Evolutionary conservation across 2,113 vertebrate species (phyloP), one percentile per base, ranked within the genome.

Genomic region (Irena cyanogastra): DNA sequence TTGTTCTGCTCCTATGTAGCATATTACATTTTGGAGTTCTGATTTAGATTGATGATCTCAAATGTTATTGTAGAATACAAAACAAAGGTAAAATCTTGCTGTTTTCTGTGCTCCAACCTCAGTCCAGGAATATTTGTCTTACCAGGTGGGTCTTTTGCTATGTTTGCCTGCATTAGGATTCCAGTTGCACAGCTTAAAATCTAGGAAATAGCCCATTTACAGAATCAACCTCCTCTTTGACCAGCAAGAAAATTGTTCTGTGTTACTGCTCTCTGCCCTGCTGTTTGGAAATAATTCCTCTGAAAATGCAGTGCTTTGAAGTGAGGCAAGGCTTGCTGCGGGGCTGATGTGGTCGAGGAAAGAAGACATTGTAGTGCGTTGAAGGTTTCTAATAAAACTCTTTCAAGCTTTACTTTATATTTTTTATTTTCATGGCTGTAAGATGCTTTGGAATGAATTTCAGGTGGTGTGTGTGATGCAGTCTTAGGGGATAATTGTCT

Each of bases 301-400:
- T 90, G 39, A 37, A 80, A 91, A 63, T 88, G n/a, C 91, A 68
- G 14, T 37, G 53, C 84, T 95, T 95, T 95, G 89, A 95, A 93
- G 90, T 49, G 54, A 93, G 47, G 52, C 19, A 6, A 37, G 47
- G 30, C 76, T 93, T 80, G 45, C 92, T 92, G 85, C n/a, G 39
- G 47, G 87, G 23, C 47, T 90, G 83, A 12, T 89, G 72, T 75
- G 39, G 15, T 52, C 92, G 89, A 52, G 60, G 33, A 50, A 90
- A 90, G 64, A 83, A 47, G 56, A 65, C 24, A 10, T 23, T 71
- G 74, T 49, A 83, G 19, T 54, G n/a, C 37, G 24, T 1, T 41
- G 59, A 61, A 83, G 59, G 35, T 26, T 50, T 76, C 15, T 76
- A 79, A 64, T 84, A 79, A 87, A 76, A 52, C 14, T 86, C 71